Evolutionary conservation across 2,113 vertebrate species (phyloP), one percentile per base, ranked within the genome.

Genomic region (Hylia prasina): DNA sequence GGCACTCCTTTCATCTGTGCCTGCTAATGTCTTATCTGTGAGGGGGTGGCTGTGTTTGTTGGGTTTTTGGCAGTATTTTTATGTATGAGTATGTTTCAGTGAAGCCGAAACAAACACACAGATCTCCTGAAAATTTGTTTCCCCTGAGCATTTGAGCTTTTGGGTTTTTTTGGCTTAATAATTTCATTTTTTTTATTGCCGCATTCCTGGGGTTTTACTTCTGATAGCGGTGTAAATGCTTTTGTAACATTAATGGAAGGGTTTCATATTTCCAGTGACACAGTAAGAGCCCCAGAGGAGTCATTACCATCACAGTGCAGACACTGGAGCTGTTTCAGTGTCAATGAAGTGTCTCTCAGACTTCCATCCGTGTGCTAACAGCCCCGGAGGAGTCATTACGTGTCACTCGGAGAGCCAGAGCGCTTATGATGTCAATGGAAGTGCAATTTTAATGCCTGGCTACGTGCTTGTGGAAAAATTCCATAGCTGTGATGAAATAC

Each of bases 321-420:
- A 88, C 83, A 7, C 53, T 77, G 37, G 88, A 90, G 73, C 75
- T 94, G 76, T 94, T 96, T 85, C 12, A 17, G 44, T 96, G 93
- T 95, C 97, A 93, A 56, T 94, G 87, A 97, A 94, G 84, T 93
- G 61, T 91, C 93, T 97, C 87, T 89, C 81, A 53, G 48, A 20
- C 89, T 97, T 84, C 53, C 50, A 70, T 3, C 25, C 24, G 73
- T 40, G 61, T 33, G 84, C 50, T 73, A 94, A 95, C 21, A 75
- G 89, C 73, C 96, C 89, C 96, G 56, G 15, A 58, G 94, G 92
- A 96, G 86, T 79, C 65, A 65, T 96, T 95, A 44, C 3, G 2
- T 86, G 92, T 95, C 93, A 85, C 11, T 30, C 3, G 16, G 15
- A 78, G 82, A 93, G 63, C 42, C 72, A 69, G 39, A 87, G 90